Evolutionary conservation across 2,113 vertebrate genomes (phyloP).

Genomic region (Vidua macroura): DNA sequence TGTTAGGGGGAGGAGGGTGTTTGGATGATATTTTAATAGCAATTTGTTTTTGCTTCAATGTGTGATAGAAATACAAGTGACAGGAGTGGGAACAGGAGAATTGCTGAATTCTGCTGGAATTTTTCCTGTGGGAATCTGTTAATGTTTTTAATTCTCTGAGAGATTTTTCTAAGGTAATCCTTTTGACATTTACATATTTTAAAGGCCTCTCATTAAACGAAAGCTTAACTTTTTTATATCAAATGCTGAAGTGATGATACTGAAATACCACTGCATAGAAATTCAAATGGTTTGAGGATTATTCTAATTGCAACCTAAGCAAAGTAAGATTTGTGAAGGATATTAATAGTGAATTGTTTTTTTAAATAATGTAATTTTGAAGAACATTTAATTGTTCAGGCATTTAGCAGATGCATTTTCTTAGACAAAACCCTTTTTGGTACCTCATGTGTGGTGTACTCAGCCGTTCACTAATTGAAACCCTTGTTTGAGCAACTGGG

Average conservation of each 20-base stretch:
- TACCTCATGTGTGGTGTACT: background rate
- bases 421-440: background rate
- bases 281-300: conserved; percentile 3
- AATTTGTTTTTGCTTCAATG: conserved; percentile 66
- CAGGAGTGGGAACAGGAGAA: conserved; percentile 65
- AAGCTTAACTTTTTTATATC: conserved; percentile 28
- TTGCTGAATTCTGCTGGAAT: conserved; percentile 64
- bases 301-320: conserved; percentile 25
- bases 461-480: background rate
- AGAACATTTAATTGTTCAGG: background rate
- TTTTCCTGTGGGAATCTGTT: conserved; percentile 70
- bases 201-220: conserved; percentile 55
- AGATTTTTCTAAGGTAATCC: conserved; percentile 62
- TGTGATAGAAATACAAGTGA: conserved; percentile 70
- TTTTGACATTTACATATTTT: conserved; percentile 62
- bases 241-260: conserved; percentile 20
- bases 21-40: conserved; percentile 61
- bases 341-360: background rate
- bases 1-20: background rate
- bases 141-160: conserved; percentile 57
- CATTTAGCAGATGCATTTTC: background rate
- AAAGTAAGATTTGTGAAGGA: background rate
- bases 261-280: background rate
- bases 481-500: background rate
- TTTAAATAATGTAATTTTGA: background rate